A percentile compares a stretch with the other conserved stretches of the same genome.
These are phyloP conservation scores for Coturnix japonica DNA, from an alignment of 2,113 vertebrate species.

Conservation along the genomic window DNA sequence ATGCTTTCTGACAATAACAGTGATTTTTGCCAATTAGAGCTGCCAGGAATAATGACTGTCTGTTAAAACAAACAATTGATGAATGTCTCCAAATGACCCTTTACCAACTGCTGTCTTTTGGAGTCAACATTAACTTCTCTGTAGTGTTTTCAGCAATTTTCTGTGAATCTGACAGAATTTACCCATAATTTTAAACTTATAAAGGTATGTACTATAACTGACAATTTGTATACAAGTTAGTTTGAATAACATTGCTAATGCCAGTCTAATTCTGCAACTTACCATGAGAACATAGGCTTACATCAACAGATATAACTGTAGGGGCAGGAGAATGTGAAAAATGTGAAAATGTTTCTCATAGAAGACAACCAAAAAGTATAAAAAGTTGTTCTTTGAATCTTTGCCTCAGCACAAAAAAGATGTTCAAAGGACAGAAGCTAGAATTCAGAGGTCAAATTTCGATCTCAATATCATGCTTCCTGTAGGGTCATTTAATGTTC, in stretches of 20 bases:
- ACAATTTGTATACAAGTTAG: accelerated
- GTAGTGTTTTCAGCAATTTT: neutral
- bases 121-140: neutral
- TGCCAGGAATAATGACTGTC: constrained; percentile 55
- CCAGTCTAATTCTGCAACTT: neutral
- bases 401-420: neutral
- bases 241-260: neutral
- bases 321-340: too few relatives aligned
- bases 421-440: neutral
- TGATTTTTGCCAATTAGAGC: constrained; percentile 16
- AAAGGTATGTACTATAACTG: neutral
- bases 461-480: neutral
- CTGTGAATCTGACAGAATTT: neutral
- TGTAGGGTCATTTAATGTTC: neutral
- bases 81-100: constrained; percentile 48
- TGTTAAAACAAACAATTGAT: constrained; percentile 45
- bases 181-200: neutral
- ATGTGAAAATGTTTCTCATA: neutral
- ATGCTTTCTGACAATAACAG: constrained; percentile 44
- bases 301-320: neutral
- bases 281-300: accelerated
- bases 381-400: neutral
- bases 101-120: constrained; percentile 5
- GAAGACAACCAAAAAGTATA: neutral
- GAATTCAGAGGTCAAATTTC: neutral